Conservation (phyloP, 2,113 vertebrate species). For the Enhydra lutris region DNA sequence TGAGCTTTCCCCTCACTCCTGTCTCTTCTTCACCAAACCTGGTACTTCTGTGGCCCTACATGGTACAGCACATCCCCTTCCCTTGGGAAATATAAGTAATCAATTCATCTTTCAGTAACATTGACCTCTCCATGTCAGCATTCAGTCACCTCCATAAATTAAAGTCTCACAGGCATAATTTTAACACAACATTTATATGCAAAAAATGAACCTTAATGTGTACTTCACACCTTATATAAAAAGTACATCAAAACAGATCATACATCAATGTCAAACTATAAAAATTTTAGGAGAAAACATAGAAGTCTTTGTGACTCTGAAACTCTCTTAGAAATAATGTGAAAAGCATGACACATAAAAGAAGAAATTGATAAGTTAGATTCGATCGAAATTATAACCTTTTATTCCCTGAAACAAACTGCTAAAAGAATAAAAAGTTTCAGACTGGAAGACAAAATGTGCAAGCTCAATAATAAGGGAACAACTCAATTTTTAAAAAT, state of each 20-base stretch:
- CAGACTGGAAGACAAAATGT: background rate
- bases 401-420: background rate
- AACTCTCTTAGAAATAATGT: background rate
- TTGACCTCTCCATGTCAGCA: background rate
- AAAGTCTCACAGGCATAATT: background rate
- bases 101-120: background rate
- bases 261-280: background rate
- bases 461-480: constrained; percentile 18
- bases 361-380: background rate
- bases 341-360: background rate
- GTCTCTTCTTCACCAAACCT: background rate
- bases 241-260: background rate
- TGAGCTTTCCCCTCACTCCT: background rate
- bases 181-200: background rate
- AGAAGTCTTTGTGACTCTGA: background rate
- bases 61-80: background rate
- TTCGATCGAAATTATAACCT: background rate
- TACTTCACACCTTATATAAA: background rate
- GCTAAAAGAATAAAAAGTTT: background rate
- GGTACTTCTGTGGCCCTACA: background rate
- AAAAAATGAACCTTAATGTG: background rate
- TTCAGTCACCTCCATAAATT: background rate
- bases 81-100: background rate
- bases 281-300: background rate
- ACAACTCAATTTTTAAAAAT: background rate